These are phyloP conservation scores for Leptarthrus brevirostris DNA, from an alignment of 2,888 invertebrate species.

Conservation along the genomic window DNA sequence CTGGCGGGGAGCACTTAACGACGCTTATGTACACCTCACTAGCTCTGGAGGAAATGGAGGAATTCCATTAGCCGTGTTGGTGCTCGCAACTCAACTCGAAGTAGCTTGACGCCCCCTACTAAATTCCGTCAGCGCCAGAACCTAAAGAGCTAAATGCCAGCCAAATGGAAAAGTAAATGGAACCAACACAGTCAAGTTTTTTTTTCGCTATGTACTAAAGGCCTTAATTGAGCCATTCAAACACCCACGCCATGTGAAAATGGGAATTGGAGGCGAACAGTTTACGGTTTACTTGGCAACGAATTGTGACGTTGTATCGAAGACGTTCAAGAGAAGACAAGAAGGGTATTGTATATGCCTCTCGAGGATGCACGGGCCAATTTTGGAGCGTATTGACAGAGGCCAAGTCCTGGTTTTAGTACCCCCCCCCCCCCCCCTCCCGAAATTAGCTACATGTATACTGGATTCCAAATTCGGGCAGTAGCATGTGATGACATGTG, in stretches of 20 bases:
- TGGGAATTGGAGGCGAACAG: slow-evolving; percentile 38
- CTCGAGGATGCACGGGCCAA: neutral
- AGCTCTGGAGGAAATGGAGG: slow-evolving; percentile 20
- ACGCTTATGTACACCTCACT: slow-evolving; percentile 33
- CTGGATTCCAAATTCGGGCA: too few species aligned
- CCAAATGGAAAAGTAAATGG: slow-evolving; percentile 14
- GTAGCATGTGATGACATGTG: neutral
- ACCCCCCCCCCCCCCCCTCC: too few species aligned
- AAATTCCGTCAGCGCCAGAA: neutral
- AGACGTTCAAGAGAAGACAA: neutral
- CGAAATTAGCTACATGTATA: too few species aligned
- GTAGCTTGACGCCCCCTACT: slow-evolving; percentile 13
- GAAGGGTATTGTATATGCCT: too few species aligned
- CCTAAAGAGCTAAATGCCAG: neutral
- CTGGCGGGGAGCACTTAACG: slow-evolving; percentile 23
- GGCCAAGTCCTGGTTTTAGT: too few species aligned
- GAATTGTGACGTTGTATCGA: neutral
- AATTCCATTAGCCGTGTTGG: slow-evolving; percentile 35
- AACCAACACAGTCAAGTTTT: slow-evolving; percentile 29
- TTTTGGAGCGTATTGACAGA: neutral
- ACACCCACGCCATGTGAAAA: slow-evolving; percentile 30
- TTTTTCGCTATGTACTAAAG: slow-evolving; percentile 14
- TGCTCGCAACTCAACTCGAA: slow-evolving; percentile 1
- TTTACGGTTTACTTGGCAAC: neutral
- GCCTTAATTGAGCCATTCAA: neutral